Percentiles rank a stretch among this genome's conserved stretches.
phyloP scores from a whole-genome alignment of 2,113 vertebrate genomes.

The Chrysochloris asiatica region DNA sequence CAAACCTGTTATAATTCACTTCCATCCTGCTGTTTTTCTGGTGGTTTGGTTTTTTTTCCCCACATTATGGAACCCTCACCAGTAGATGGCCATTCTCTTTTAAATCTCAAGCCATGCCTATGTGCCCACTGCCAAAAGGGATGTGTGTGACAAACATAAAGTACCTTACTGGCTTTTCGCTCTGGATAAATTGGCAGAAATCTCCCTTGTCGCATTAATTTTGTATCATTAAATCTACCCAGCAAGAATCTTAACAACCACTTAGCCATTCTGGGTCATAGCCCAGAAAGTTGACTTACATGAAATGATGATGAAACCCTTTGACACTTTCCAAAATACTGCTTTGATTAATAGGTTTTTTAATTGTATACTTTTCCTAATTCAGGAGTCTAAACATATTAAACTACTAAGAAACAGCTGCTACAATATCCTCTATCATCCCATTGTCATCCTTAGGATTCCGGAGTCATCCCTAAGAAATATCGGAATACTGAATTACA shows the following conservation, averaged over 20 bases:
- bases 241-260: conserved; percentile 73
- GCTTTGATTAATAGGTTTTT: conserved; percentile 59
- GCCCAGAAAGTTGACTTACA: conserved; percentile 74
- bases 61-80: conserved; percentile 49
- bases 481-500: too few species aligned
- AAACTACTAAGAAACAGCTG: conserved; percentile 42
- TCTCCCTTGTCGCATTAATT: conserved; percentile 61
- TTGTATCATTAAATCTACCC: conserved; percentile 64
- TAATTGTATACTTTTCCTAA: conserved; percentile 58
- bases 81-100: conserved; percentile 1
- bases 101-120: conserved; percentile 40
- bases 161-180: conserved; percentile 73
- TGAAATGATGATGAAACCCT: conserved; percentile 72
- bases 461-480: neutral
- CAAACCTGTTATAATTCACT: conserved; percentile 61
- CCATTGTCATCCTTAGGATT: neutral
- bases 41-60: too few species aligned
- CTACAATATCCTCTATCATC: neutral
- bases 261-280: conserved; percentile 79
- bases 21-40: conserved; percentile 74
- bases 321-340: conserved; percentile 50
- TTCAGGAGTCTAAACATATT: conserved; percentile 29
- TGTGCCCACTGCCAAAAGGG: conserved; percentile 61
- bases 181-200: conserved; percentile 64
- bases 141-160: conserved; percentile 69